A percentile compares a stretch with the other conserved stretches of the same genome.
Conservation (phyloP, 2,888 invertebrate species). For the Antheraea yamamai region DNA sequence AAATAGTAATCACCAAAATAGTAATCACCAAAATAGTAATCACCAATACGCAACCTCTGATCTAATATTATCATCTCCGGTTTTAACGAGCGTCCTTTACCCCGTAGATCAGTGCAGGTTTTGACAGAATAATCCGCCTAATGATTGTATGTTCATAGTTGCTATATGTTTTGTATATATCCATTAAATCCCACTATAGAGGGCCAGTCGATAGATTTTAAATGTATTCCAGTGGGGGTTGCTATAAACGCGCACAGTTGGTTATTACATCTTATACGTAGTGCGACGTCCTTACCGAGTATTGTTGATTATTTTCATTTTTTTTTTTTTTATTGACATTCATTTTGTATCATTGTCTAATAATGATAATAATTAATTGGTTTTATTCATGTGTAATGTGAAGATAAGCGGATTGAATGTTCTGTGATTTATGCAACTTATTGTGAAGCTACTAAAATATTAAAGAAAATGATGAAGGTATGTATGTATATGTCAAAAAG, state of each 20-base stretch:
- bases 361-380: neutral
- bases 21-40: no score
- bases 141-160: neutral
- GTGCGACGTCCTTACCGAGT: conserved; percentile 33
- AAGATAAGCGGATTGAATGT: neutral
- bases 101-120: no score
- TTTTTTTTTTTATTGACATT: neutral
- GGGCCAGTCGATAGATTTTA: neutral
- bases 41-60: no score
- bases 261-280: conserved; percentile 70
- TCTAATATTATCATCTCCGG: no score
- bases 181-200: neutral
- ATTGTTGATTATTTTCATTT: neutral
- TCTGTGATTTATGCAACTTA: neutral
- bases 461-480: conserved; percentile 6
- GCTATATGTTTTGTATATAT: neutral
- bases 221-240: conserved; percentile 54
- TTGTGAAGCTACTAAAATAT: neutral
- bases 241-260: conserved; percentile 63
- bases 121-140: no score
- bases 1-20: no score
- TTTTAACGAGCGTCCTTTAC: no score
- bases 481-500: no score
- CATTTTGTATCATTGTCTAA: neutral
- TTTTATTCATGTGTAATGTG: neutral